These are phyloP conservation scores for Tenthredo amoena DNA, from an alignment of 2,888 invertebrate species.

Conservation along the genomic window DNA sequence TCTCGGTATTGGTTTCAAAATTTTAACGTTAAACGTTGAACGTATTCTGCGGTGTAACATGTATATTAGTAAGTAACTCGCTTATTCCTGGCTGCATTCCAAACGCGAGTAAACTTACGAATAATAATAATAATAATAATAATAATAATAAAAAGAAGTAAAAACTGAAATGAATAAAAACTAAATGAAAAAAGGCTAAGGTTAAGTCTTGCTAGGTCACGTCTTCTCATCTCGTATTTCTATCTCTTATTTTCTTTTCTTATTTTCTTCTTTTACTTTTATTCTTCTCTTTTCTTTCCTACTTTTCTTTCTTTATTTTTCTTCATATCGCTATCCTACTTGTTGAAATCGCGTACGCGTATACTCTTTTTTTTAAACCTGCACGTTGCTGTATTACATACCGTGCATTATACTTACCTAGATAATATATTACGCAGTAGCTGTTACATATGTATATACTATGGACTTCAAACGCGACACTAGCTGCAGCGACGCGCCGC, in stretches of 20 bases:
- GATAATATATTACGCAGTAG: no score
- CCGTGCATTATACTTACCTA: no score
- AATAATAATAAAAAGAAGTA: conserved; percentile 53
- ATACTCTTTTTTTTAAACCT: no score
- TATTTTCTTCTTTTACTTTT: neutral
- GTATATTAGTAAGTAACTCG: neutral
- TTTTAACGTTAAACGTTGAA: neutral
- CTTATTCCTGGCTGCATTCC: conserved; percentile 50
- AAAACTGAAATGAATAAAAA: conserved; percentile 40
- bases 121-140: conserved; percentile 28
- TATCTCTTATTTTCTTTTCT: neutral
- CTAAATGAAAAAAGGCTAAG: neutral
- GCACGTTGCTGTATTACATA: no score
- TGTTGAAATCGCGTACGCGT: neutral
- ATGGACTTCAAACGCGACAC: no score
- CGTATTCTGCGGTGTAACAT: neutral
- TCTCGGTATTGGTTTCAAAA: neutral
- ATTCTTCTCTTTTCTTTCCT: neutral
- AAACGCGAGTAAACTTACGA: conserved; percentile 53
- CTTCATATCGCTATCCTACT: neutral
- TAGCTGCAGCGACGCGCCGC: no score
- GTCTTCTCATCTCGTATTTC: neutral
- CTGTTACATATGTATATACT: no score
- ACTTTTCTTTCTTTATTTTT: neutral
- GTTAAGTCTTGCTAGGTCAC: conserved; percentile 15